Base-by-base conservation (phyloP, 2,113 vertebrate species). In the Sceloporus undulatus region DNA sequence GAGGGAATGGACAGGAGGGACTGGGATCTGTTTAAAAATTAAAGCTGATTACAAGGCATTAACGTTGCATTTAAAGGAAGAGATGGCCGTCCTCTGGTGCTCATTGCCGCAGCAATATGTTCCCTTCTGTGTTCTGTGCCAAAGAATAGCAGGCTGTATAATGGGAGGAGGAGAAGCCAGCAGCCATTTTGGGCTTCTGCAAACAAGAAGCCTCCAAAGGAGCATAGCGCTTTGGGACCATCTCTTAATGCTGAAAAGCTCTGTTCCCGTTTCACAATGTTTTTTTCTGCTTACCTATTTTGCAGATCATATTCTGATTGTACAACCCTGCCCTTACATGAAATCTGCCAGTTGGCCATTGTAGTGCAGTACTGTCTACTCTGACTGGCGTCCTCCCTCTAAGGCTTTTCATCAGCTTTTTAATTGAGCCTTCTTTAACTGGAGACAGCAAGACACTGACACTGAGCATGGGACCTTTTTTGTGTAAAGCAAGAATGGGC, bases 21-120 rank as follows among this genome's bases (percentile, higher is more conserved):
- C 19, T 86, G 68, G 92, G 92, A 62, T 71, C 92, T 97, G 65
- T 94, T 96, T 95, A 94, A 96, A 96, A 96, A 96, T 94, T 95
- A 95, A 97, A 97, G 93, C 96, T 96, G 94, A 94, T 96, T 94
- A 96, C 85, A 74, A 78, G 88, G 93, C 93, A 94, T 96, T 95
- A 92, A 87, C 78, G 3, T 90, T 73, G 90, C 92, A 90, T 93
- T 90, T 95, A 94, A 92, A 96, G 92, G 93, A 93, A 74, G 48
- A 92, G 94, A 16, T 93, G 89, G 92, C 86, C 89, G 88, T 87
- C 42, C 92, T 92, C 82, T 82, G 52, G 86, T 82, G 71, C 88
- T 8, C 54, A 9, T 91, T 78, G 2, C 4, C 84, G 75, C 29
- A 89, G 90, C 92, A 91, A 74, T 92, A 90, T 93, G 85, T 91